A percentile compares a stretch with the other conserved stretches of the same genome.
Conservation (phyloP, 2,797 vertebrate species). For the Molossus molossus region DNA sequence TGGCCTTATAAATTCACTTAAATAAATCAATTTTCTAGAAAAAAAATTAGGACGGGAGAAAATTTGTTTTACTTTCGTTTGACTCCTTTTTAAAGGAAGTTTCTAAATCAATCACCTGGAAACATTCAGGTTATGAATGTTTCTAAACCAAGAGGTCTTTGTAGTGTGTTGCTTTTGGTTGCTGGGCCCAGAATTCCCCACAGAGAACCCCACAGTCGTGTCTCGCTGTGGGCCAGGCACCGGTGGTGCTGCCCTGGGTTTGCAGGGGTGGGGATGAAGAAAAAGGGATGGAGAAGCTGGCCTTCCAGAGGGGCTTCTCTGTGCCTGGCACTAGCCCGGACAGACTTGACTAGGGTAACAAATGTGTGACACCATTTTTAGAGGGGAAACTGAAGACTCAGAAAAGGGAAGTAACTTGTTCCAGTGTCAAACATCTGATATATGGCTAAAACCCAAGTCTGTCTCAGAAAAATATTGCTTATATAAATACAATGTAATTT, state of each 20-base stretch:
- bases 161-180: slow-evolving; percentile 64
- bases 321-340: not conserved
- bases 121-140: slow-evolving; percentile 9
- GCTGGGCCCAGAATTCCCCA: slow-evolving; percentile 18
- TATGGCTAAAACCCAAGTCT: slow-evolving; percentile 57
- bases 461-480: not conserved
- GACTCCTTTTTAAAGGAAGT: slow-evolving; percentile 65
- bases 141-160: slow-evolving; percentile 74
- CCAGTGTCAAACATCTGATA: not conserved
- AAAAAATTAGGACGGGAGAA: slow-evolving; percentile 65
- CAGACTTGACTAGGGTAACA: slow-evolving; percentile 6
- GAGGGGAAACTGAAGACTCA: not conserved
- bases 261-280: not conserved
- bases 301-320: not conserved
- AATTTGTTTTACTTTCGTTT: slow-evolving; percentile 66
- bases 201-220: not conserved
- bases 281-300: not conserved
- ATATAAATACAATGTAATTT: slow-evolving; percentile 29
- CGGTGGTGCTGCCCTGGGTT: not conserved
- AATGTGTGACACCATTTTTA: slow-evolving; percentile 7
- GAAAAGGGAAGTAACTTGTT: not conserved
- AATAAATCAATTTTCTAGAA: slow-evolving; percentile 69
- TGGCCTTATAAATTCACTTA: slow-evolving; percentile 5
- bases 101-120: slow-evolving; percentile 76
- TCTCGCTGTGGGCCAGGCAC: not conserved